phyloP scores from a whole-genome alignment of 2,888 invertebrate species.

The Nasonia oneida region DNA sequence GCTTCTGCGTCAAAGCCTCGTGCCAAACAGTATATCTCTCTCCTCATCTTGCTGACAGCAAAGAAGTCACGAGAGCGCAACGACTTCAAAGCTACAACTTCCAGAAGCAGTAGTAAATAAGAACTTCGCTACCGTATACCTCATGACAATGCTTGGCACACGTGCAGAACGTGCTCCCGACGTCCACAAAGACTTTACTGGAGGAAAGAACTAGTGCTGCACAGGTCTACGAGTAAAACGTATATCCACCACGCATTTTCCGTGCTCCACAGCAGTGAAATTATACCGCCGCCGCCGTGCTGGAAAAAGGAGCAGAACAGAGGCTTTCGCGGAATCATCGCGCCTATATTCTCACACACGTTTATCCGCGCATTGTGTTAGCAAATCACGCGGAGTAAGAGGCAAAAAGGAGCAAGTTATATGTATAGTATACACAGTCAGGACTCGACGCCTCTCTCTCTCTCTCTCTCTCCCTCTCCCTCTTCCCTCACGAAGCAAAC shows the following conservation, averaged over 20 bases:
- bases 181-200: no score
- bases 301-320: not conserved
- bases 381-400: slow-evolving; percentile 1
- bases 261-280: not conserved
- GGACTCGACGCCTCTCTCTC: not conserved
- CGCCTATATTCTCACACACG: not conserved
- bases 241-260: not conserved
- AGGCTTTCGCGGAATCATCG: not conserved
- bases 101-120: no score
- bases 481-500: slow-evolving; percentile 30
- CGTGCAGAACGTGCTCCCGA: no score
- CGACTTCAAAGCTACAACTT: not conserved
- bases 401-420: not conserved
- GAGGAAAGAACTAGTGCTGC: not conserved
- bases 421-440: not conserved
- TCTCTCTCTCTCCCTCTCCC: not conserved
- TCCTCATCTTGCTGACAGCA: not conserved
- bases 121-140: no score
- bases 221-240: not conserved
- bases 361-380: slow-evolving; percentile 4
- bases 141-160: no score
- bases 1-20: not conserved
- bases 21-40: not conserved
- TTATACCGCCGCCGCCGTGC: not conserved
- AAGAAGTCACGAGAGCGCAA: slow-evolving; percentile 4